Evolutionary conservation across 1,140 invertebrate genomes (phyloP), one percentile per base, ranked within the genome.

Genomic region (Physella acuta): DNA sequence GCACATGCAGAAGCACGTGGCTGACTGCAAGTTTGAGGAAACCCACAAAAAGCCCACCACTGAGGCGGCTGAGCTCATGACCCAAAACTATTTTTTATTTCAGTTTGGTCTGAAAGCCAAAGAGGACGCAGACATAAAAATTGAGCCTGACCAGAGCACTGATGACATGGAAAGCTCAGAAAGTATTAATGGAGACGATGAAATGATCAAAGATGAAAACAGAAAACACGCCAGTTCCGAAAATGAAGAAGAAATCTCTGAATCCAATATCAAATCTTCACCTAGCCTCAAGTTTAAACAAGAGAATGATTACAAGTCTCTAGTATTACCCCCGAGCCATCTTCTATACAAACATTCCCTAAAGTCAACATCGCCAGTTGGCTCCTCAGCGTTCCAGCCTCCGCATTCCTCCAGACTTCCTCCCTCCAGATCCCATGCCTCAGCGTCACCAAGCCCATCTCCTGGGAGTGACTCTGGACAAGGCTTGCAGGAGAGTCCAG

Each of bases 31-130:
- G 20, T 77, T 82, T 59, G 74, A 73, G 36, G 75, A 79, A 49
- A 73, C 69, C 11, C 49, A 39, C 3, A 53, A 73, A 2, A 28
- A 53, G 20, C 70, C 75, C 14, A 61, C 59, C 4, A 49, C 71
- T 33, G 60, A 66, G 17, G 55, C 34, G 28, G 73, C 73, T 24
- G 72, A 78, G n/a, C 53, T 56, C 16, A 72, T 79, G 31, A 44
- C 68, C 20, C 88, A 92, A 53, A 89, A 91, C 37, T 90, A 93
- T 58, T 94, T 95, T 79, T 91, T 95, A 72, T 90, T 91, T 0
- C 89, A 91, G 34, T 85, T 94, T 17, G 90, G 93, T 76, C 85
- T 94, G 14, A 49, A 36, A 37, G 56, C 63, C 67, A 66, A 71
- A 20, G 62, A 73, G 26, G 58, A 36, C 30, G 24, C 2, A 3